Conservation (phyloP, 2,113 vertebrate genomes). For the Alaudala cheleensis region DNA sequence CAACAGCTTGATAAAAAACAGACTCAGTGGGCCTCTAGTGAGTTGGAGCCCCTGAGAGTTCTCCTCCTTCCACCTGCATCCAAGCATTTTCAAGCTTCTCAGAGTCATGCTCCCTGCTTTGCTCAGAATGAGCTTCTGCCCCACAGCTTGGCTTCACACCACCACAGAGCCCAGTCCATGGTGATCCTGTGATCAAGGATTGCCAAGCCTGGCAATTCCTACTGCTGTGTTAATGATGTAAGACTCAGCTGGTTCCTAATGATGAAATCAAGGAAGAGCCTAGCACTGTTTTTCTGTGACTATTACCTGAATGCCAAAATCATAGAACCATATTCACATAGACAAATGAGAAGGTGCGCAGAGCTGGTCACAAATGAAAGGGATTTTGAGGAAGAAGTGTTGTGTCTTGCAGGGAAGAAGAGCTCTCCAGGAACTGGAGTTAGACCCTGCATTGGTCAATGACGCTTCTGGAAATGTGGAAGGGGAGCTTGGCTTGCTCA, state of each 20-base stretch:
- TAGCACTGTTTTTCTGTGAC: background rate
- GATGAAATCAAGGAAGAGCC: background rate
- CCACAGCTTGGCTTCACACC: background rate
- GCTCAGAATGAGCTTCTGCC: background rate
- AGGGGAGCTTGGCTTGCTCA: background rate
- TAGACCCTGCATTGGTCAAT: accelerated
- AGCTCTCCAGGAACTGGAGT: background rate
- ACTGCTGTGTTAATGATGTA: accelerated
- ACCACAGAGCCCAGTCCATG: background rate
- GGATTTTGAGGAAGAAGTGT: background rate
- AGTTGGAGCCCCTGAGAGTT: background rate
- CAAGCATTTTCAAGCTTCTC: background rate
- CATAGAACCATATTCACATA: background rate
- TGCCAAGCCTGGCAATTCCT: background rate
- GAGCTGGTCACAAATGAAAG: background rate
- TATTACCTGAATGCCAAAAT: background rate
- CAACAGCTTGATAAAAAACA: background rate
- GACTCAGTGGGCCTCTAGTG: background rate
- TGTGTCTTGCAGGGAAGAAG: background rate
- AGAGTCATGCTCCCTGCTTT: background rate
- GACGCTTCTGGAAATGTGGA: background rate
- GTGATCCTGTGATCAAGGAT: background rate
- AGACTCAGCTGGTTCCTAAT: background rate
- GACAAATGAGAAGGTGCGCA: background rate
- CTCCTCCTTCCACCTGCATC: background rate